Percentiles rank a stretch among this genome's conserved stretches.
Conservation (phyloP, 1,140 invertebrate species). For the Brachionus rubens region DNA sequence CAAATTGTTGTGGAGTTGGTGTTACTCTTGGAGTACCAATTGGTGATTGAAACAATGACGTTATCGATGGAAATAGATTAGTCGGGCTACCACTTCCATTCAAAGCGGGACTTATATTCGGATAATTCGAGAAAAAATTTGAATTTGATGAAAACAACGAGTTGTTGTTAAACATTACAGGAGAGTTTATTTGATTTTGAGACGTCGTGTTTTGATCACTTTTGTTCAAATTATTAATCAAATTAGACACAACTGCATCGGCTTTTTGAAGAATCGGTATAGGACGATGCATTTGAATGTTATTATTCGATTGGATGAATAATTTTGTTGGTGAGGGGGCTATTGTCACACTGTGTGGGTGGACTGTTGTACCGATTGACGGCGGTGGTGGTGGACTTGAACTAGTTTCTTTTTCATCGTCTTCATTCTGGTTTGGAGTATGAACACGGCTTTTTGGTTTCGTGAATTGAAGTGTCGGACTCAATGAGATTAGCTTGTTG, state of each 20-base stretch:
- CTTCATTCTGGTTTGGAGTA: background rate
- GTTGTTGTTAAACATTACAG: conserved; percentile 5
- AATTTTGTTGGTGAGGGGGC: conserved; percentile 13
- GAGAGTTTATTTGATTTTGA: conserved; percentile 1
- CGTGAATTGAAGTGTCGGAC: conserved; percentile 17
- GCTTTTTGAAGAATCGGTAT: conserved; percentile 39
- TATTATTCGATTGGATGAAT: background rate
- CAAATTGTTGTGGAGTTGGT: conserved; percentile 43
- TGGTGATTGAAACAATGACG: conserved; percentile 29
- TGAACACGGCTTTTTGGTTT: conserved; percentile 30
- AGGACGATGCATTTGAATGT: conserved; percentile 28
- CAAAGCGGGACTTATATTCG: conserved; percentile 40
- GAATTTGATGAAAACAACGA: background rate
- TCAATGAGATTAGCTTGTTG: conserved; percentile 15
- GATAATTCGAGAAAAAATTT: conserved; percentile 39
- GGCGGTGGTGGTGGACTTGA: conserved; percentile 41
- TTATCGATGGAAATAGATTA: conserved; percentile 44
- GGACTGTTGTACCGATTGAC: conserved; percentile 4
- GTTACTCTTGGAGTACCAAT: conserved; percentile 42
- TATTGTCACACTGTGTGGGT: background rate
- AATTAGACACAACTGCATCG: background rate
- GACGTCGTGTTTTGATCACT: background rate
- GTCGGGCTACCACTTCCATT: conserved; percentile 14
- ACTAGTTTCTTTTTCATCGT: conserved; percentile 41
- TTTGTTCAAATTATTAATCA: conserved; percentile 40